Percentiles rank a stretch among this genome's conserved stretches.
phyloP scores from a whole-genome alignment of 92 coral and sea anemone species.

The Zoanthus solanderi region DNA sequence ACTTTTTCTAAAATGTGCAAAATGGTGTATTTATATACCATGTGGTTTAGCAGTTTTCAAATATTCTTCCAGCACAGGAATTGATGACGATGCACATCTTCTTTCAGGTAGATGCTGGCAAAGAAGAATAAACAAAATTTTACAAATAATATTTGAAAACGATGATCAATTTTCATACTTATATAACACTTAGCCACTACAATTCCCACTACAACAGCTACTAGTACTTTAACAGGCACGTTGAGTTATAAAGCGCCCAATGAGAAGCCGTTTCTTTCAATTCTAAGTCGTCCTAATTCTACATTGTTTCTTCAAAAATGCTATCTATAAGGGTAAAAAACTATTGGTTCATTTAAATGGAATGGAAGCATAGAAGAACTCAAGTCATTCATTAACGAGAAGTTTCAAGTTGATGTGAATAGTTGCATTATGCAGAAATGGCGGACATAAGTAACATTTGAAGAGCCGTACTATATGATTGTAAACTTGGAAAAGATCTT shows the following conservation, averaged over 20 bases:
- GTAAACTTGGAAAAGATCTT: conserved; percentile 5
- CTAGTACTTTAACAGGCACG: too few relatives aligned
- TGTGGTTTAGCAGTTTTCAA: conserved; percentile 83
- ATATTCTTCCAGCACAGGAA: conserved; percentile 81
- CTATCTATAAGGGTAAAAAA: too few relatives aligned
- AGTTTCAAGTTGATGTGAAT: conserved; percentile 15
- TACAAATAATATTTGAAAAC: too few relatives aligned
- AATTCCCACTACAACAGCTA: too few relatives aligned
- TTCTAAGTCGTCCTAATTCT: too few relatives aligned
- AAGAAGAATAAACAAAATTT: background rate
- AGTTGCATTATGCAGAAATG: background rate
- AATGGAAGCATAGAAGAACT: background rate
- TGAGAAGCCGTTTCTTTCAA: too few relatives aligned
- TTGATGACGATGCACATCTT: conserved; percentile 66
- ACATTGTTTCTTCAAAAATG: too few relatives aligned
- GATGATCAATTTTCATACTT: too few relatives aligned
- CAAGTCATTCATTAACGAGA: background rate
- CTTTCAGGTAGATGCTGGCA: conserved; percentile 28
- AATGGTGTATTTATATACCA: conserved; percentile 43
- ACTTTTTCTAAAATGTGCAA: too few relatives aligned
- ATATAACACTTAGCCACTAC: too few relatives aligned
- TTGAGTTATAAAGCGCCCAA: too few relatives aligned
- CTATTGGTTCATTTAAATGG: too few relatives aligned
- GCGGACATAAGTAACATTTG: conserved; percentile 11
- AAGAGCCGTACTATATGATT: background rate